A percentile compares a stretch with the other conserved stretches of the same genome.
phyloP scores from a whole-genome alignment of 1,140 invertebrate genomes.

The Drosophila obscura region DNA sequence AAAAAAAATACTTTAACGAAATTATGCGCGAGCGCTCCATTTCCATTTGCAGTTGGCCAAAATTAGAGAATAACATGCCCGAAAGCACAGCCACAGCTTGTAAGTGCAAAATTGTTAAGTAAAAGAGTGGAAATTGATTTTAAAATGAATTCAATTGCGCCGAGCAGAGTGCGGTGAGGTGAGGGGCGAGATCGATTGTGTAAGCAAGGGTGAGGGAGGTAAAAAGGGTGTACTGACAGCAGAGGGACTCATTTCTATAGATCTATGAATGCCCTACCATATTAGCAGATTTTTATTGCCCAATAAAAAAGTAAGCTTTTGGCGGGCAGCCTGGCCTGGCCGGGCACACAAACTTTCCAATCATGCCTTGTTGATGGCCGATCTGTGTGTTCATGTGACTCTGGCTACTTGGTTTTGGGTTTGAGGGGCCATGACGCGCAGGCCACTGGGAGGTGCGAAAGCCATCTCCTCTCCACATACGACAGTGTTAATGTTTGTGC shows the following conservation, averaged over 20 bases:
- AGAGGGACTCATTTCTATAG: not conserved
- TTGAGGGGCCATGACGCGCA: too few species aligned
- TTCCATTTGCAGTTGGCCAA: conserved; percentile 58
- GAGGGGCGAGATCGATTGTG: conserved; percentile 32
- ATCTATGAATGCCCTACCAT: not conserved
- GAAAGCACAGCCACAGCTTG: conserved; percentile 26
- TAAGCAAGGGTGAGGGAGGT: conserved; percentile 26
- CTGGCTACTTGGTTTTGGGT: conserved; percentile 6
- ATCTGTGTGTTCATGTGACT: not conserved
- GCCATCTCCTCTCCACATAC: conserved; percentile 15
- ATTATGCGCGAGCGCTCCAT: conserved; percentile 62
- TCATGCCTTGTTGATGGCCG: conserved; percentile 23
- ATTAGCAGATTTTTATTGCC: conserved; percentile 38
- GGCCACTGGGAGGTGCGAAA: conserved; percentile 35
- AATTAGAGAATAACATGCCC: conserved; percentile 66
- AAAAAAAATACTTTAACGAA: conserved; percentile 28
- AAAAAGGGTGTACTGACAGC: too few species aligned
- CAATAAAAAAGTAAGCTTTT: conserved; percentile 39
- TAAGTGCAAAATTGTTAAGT: conserved; percentile 46
- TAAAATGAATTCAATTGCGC: conserved; percentile 36
- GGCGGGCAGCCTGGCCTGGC: not conserved
- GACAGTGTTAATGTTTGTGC: not conserved
- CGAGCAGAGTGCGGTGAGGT: too few species aligned
- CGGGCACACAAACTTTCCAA: conserved; percentile 62
- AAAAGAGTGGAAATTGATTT: conserved; percentile 72